Base-by-base conservation (phyloP, 1,140 invertebrate genomes). In the Apis dorsata region DNA sequence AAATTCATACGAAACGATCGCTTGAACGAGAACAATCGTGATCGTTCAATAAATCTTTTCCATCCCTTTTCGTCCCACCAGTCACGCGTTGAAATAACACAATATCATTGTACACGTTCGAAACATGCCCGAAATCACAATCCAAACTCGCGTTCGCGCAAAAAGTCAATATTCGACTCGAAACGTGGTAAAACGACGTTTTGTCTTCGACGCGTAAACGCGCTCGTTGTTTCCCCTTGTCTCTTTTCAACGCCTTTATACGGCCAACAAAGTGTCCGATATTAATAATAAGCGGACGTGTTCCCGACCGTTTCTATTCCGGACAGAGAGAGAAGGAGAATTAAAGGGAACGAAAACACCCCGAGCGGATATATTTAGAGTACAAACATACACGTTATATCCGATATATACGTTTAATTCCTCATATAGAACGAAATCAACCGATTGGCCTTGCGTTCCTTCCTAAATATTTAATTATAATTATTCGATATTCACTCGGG, bases 391-490 rank as follows among this genome's bases (percentile, higher is more conserved):
- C 69, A 75, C 62, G 53, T 57, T 59, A 28, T 63, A 24, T 19
- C 1, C 10, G n/a, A 24, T 34, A 24, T 76, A 57, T 19, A 28
- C 49, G 66, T 78, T 83, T 78, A 83, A 83, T 78, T 78, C 55
- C 60, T 81, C 44, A 65, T 76, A 34, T 1, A 19, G 19, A 9
- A 19, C 13, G 44, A 60, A 53, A 65, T 8, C 15, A 5, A 7
- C 4, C 44, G 24, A 3, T 0, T n/a, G 0, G 12, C 3, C 8
- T 51, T 8, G 24, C 19, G 60, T 19, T 55, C 44, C 8, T 51
- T 65, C n/a, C 9, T 82, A 78, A 70, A 78, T 82, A n/a, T 82
- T 82, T 82, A 62, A 78, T 24, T 78, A 70, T 70, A 82, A 78
- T 82, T 83, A 83, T n/a, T 34, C 57, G 66, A 78, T 65, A 71